Evolutionary conservation across 2,888 invertebrate genomes (phyloP), one percentile per base, ranked within the genome.

Genomic region (Drosophila ustulata): DNA sequence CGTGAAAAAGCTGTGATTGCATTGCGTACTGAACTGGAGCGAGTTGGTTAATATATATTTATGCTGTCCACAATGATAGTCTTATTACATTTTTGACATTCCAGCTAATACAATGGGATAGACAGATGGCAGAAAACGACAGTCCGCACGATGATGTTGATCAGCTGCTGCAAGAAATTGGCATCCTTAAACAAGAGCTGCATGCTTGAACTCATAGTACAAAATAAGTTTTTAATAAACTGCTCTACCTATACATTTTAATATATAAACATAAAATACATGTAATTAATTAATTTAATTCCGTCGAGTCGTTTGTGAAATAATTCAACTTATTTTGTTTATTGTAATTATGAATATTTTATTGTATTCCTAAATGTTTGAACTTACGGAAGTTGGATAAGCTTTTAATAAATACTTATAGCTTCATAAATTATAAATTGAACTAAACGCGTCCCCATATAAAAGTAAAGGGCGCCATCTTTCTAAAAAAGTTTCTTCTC

Each of bases 1-100:
- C 94, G 98, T 75, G 99, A 99, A 92, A 96, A 97, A 85, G 97
- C 98, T 8, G 98, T 99, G 18, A 93, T 98, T 78, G 94, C 96
- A 9, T 93, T 99, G 46, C 94, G 97, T 80, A 95, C 96, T 88
- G 99, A 99, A 93, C 93, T 98, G 75, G 98, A 98, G 90, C 96
- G 95, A 95, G 98, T 98, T 93, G 85, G 90, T 90, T 82, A 91
- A 87, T 85, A 81, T 58, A 59, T 26, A 66, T 32, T 30, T 26
- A 53, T 52, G 5, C 7, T 11, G 0, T 3, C 50, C 11, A 30
- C 50, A 63, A 32, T 3, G 26, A 18, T 32, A 50, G 41, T 52
- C 53, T 56, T 52, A 51, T 56, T 23, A 46, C 45, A 7, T 25
- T 0, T 72, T 75, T 23, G 45, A 30, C 50, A 0, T 90, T 94